These are phyloP conservation scores for Macrocentrus cingulum DNA, from an alignment of 1,140 invertebrate genomes.

Conservation along the genomic window DNA sequence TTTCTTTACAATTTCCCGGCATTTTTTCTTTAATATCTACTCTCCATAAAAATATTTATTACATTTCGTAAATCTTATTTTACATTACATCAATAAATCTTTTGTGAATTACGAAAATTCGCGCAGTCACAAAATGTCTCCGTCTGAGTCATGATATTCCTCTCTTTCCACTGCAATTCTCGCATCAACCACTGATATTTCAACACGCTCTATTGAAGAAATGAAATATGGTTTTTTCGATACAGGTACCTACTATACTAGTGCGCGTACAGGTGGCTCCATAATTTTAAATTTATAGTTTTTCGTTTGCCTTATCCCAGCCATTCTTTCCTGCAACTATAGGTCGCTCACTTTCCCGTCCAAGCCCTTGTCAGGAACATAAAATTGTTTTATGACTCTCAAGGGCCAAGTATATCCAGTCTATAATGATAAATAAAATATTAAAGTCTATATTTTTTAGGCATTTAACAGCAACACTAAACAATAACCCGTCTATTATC, in stretches of 20 bases:
- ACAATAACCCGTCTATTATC: not conserved
- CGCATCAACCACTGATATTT: not conserved
- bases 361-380: not conserved
- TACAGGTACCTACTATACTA: slow-evolving; percentile 13
- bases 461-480: too few relatives aligned
- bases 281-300: slow-evolving; percentile 40
- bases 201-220: not conserved
- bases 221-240: slow-evolving; percentile 20
- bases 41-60: not conserved
- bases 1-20: too few relatives aligned
- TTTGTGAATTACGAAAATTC: not conserved
- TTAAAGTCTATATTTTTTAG: not conserved
- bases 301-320: slow-evolving; percentile 25
- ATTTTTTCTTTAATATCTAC: too few relatives aligned
- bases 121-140: not conserved
- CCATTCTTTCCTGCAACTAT: not conserved
- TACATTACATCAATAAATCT: not conserved
- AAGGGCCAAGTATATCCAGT: not conserved
- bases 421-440: not conserved
- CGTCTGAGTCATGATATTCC: not conserved
- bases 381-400: not conserved
- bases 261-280: slow-evolving; percentile 29
- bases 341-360: not conserved
- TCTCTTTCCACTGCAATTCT: not conserved
- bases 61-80: not conserved